Evolutionary conservation across 1,140 invertebrate species (phyloP).

Genomic region (Brachionus rotundiformis): DNA sequence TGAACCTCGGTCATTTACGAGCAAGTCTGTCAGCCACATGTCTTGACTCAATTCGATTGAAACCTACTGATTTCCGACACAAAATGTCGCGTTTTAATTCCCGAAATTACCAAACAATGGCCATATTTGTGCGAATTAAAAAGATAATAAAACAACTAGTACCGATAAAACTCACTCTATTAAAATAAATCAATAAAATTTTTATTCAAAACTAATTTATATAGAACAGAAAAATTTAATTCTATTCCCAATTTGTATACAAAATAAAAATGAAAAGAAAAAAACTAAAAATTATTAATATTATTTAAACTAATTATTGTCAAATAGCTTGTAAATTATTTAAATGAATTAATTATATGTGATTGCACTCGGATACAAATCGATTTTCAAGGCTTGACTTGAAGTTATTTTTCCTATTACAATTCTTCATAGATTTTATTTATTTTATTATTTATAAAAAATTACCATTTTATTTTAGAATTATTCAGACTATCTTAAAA

Average conservation of each 20-base stretch:
- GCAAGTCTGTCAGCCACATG: not conserved
- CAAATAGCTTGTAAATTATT: not conserved
- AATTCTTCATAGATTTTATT: no score
- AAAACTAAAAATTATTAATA: no score
- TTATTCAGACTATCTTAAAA: no score
- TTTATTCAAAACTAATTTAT: not conserved
- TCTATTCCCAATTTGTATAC: no score
- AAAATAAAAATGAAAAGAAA: no score
- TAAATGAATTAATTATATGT: not conserved
- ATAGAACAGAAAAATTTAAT: not conserved
- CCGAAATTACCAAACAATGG: not conserved
- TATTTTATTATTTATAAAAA: no score
- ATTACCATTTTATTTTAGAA: no score
- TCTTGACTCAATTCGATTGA: not conserved
- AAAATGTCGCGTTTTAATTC: not conserved
- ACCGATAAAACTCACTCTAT: not conserved
- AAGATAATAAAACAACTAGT: not conserved
- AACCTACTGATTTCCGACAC: constrained; percentile 24
- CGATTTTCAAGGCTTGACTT: no score
- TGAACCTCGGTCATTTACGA: not conserved
- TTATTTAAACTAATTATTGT: no score
- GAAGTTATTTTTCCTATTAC: no score
- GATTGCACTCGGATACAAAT: no score
- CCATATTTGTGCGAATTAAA: not conserved
- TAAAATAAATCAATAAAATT: not conserved